Evolutionary conservation across 2,113 vertebrate genomes (phyloP), one percentile per base, ranked within the genome.

Genomic region (Atherinomorus stipes): DNA sequence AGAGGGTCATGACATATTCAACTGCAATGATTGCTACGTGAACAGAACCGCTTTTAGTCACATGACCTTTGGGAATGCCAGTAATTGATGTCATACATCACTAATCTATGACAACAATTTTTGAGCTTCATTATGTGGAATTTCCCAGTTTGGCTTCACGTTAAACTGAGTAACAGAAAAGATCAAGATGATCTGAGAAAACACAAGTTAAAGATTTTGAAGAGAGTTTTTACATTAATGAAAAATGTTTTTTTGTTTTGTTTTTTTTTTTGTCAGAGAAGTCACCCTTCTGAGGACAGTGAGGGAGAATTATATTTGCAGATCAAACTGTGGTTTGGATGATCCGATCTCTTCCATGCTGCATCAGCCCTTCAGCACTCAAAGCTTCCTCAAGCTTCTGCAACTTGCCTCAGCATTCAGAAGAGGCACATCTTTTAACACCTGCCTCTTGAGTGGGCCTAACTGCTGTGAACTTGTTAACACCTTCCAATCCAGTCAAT

Each of bases 401-500:
- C 63, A 80, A 83, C 72, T 37, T 74, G 82, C 83, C 67, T 83
- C 88, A 59, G 70, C 78, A 68, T 45, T 70, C 64, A 79, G 47
- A 75, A 53, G 84, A 79, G 73, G 81, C 26, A 0, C 45, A 60
- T 87, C 85, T 87, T 85, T 87, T 87, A 73, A 79, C 88, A 54
- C 80, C 3, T 18, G 34, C 74, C 85, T 72, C 84, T 75, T 68
- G 81, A 83, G 72, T 34, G 68, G 38, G 72, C 79, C 77, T 88
- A 73, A 84, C 63, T 71, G 80, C 76, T 79, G 83, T 59, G 77
- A 84, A 81, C 64, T 71, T 88, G 88, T 91, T 88, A 85, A 82
- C 90, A 80, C 89, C 89, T 79, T 73, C 84, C 78, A 54, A 68
- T 85, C 56, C 60, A 64, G 81, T 74, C 78, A 52, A 75, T 80